These are phyloP conservation scores for Ptilonorhynchus violaceus DNA, from an alignment of 2,113 vertebrate species.

Conservation along the genomic window DNA sequence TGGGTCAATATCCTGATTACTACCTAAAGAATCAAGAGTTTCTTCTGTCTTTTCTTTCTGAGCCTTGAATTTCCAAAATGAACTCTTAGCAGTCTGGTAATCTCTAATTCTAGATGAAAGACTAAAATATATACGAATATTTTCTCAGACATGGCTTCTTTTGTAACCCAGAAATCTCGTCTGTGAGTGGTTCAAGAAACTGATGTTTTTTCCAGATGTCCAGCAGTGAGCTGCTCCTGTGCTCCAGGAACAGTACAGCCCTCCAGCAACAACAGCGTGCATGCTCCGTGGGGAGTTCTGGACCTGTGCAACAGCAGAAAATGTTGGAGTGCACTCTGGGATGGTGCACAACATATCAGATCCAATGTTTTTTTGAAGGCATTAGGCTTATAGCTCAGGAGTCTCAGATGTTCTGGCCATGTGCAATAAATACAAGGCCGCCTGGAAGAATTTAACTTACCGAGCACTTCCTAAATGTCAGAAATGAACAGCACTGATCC, in stretches of 20 bases:
- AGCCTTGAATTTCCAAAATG: not conserved
- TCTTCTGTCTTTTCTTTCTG: not conserved
- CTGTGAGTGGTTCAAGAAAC: not conserved
- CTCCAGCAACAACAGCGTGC: accelerated
- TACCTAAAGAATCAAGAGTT: not conserved
- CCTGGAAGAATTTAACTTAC: not conserved
- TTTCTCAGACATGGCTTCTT: not conserved
- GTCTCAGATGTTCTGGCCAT: not conserved
- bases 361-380: accelerated
- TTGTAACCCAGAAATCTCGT: not conserved
- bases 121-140: not conserved
- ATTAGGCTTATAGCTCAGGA: not conserved
- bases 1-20: not conserved
- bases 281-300: not conserved
- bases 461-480: not conserved
- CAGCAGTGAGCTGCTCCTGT: not conserved
- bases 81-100: not conserved
- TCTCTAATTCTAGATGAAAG: not conserved
- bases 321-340: not conserved
- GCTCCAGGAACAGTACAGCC: not conserved
- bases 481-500: not conserved
- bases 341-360: not conserved
- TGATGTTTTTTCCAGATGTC: not conserved
- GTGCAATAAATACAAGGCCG: not conserved
- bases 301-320: not conserved